Base-by-base conservation (phyloP, 2,113 vertebrate species). In the Daubentonia madagascariensis region DNA sequence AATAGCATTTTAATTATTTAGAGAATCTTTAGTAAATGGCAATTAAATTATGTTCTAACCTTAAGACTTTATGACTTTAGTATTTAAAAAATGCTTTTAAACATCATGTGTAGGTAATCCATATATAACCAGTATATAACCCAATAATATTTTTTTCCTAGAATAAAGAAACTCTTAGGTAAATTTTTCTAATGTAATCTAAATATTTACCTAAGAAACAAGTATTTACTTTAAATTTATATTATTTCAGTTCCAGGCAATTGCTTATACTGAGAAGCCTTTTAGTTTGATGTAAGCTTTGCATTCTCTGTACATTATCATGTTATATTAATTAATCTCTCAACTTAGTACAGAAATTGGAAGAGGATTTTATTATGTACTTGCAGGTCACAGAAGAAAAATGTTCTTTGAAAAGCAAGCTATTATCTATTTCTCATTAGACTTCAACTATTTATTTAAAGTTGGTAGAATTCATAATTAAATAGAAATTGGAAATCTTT, bases 401-500 rank as follows among this genome's bases (percentile, higher is more conserved):
- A 75, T 95, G 23, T 22, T 85, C 23, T 65, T 79, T 50, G 54
- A 50, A 94, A 94, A 92, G 32, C 48, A 94, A 80, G 9, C 30
- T 94, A 67, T 94, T 92, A 59, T 32, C 23, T 85, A 40, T 84
- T 92, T 89, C 70, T n/a, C n/a, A 85, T 94, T 92, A 80, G 17
- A 50, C 45, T 81, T 68, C 43, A 73, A 59, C 35, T 23, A 61
- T 89, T 96, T 70, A 97, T 91, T 28, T 89, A 35, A 79, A 92
- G 22, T 81, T 93, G 40, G 16, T 81, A 40, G 43, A 86, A 90
- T 86, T 68, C 25, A 70, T 67, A 93, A 52, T 89, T 85, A 70
- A 96, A 61, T 92, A 89, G 35, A 93, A 92, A 93, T 87, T 96
- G 30, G 67, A 87, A 52, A 70, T 75, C 32, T 97, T 89, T 86